These are phyloP conservation scores for Ibycter americanus DNA, from an alignment of 2,797 vertebrate species.

Conservation along the genomic window DNA sequence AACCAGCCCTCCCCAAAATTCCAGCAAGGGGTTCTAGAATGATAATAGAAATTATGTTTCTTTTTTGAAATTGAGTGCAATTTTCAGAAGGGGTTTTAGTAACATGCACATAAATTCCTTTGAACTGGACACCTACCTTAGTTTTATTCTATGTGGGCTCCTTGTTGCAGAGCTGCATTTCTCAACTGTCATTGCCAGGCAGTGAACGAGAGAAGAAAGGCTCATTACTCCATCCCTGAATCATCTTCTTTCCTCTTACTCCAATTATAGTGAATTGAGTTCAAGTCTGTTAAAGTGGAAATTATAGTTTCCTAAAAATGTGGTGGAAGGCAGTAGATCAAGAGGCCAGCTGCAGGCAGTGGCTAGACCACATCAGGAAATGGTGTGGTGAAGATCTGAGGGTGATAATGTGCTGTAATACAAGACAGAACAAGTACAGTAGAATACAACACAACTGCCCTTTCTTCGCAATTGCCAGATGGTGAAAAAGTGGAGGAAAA, in stretches of 20 bases:
- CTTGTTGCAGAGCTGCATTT: not conserved
- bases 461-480: not conserved
- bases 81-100: not conserved
- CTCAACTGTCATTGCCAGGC: not conserved
- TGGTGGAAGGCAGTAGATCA: not conserved
- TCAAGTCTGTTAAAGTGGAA: not conserved
- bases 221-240: not conserved
- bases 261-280: not conserved
- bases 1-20: not conserved
- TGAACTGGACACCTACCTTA: not conserved
- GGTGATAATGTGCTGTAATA: not conserved
- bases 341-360: slow-evolving; percentile 11
- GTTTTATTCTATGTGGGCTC: not conserved
- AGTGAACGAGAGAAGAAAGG: not conserved
- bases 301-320: slow-evolving; percentile 9
- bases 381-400: not conserved
- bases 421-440: not conserved
- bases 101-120: not conserved
- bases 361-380: slow-evolving; percentile 46
- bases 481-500: not conserved
- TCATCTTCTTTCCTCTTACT: not conserved
- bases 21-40: not conserved
- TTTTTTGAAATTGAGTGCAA: not conserved
- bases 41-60: not conserved
- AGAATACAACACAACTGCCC: not conserved